Percentiles rank a stretch among this genome's conserved stretches.
phyloP scores from a whole-genome alignment of 2,888 invertebrate species.

The Stenotaenia linearis region DNA sequence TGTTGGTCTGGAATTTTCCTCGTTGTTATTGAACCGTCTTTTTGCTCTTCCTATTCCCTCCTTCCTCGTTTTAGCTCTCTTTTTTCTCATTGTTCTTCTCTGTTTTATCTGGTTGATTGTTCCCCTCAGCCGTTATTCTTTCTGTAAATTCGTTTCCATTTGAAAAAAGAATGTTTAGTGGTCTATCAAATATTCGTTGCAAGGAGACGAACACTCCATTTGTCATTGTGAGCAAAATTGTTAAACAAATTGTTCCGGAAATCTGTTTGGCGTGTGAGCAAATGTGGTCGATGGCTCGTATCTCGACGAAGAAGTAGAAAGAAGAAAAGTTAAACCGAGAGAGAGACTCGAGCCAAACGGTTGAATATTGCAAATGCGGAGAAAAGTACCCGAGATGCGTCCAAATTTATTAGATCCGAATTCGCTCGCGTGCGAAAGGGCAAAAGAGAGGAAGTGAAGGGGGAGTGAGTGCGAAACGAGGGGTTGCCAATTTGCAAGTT shows the following conservation, averaged over 20 bases:
- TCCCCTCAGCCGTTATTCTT: not conserved
- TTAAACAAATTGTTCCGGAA: conserved; percentile 19
- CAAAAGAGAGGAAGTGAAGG: conserved; percentile 7
- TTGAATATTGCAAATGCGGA: conserved; percentile 19
- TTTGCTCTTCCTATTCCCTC: not conserved
- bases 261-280: conserved; percentile 19
- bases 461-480: conserved; percentile 2
- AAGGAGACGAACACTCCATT: conserved; percentile 15
- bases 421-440: conserved; percentile 11
- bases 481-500: conserved; percentile 19
- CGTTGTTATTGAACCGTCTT: not conserved
- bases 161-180: conserved; percentile 18
- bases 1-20: not conserved
- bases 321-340: conserved; percentile 18
- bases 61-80: not conserved
- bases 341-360: conserved; percentile 19
- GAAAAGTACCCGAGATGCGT: conserved; percentile 14
- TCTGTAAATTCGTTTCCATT: conserved; percentile 2
- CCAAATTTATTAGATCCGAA: conserved; percentile 19
- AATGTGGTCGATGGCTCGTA: conserved; percentile 19
- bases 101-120: not conserved
- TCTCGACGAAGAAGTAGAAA: conserved; percentile 11
- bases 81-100: not conserved
- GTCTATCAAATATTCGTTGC: conserved; percentile 15
- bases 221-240: conserved; percentile 19